Evolutionary conservation across 2,797 vertebrate species (phyloP).

Genomic region (Somateria mollissima): DNA sequence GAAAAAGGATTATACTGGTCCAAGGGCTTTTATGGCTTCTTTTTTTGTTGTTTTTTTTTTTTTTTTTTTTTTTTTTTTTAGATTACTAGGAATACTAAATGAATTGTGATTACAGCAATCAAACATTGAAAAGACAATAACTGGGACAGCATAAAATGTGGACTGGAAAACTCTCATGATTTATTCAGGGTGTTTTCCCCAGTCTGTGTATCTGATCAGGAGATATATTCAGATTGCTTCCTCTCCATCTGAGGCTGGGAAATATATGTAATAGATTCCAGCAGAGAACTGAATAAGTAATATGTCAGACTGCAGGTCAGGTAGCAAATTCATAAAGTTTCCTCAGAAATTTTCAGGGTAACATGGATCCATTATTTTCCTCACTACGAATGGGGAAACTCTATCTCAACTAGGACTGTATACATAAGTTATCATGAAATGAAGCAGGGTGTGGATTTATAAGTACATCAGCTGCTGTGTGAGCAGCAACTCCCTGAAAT

Average conservation of each 20-base stretch:
- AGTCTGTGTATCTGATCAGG: not conserved
- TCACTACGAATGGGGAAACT: not conserved
- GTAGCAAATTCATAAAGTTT: not conserved
- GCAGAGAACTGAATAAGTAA: not conserved
- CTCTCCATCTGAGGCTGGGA: not conserved
- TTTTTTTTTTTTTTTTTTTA: not conserved
- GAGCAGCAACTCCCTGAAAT: not conserved
- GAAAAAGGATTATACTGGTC: not conserved
- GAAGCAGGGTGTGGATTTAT: not conserved
- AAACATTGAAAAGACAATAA: not conserved
- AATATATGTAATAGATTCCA: not conserved
- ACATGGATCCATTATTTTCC: not conserved
- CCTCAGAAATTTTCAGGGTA: not conserved
- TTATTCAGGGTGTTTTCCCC: slow-evolving; percentile 21
- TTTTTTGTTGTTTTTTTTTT: not conserved
- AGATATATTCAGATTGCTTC: slow-evolving; percentile 31
- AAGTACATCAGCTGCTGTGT: not conserved
- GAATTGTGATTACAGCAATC: slow-evolving; percentile 23
- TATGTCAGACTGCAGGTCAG: not conserved
- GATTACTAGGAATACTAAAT: not conserved
- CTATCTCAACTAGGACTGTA: not conserved
- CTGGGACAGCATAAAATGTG: not conserved
- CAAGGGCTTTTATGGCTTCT: not conserved
- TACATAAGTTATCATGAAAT: not conserved
- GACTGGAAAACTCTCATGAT: slow-evolving; percentile 12